A percentile compares a stretch with the other conserved stretches of the same genome.
Evolutionary conservation across 2,888 invertebrate genomes (phyloP).

Genomic region (Anodontia alba): DNA sequence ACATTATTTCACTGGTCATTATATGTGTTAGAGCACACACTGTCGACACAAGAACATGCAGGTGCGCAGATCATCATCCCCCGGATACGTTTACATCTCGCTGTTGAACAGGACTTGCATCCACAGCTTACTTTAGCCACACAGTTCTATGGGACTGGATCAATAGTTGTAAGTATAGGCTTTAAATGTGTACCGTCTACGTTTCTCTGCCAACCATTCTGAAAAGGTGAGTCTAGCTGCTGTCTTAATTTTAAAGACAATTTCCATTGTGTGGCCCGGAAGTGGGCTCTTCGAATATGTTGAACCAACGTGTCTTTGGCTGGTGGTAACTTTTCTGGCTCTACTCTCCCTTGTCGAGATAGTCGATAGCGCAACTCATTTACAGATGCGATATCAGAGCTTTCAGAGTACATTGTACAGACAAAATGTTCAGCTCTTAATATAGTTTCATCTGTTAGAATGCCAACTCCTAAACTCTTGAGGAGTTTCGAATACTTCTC

Average conservation of each 20-base stretch:
- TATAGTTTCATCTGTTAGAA: constrained; percentile 10
- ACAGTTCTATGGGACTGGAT: too few species aligned
- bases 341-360: constrained; percentile 4
- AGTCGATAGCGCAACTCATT: constrained; percentile 7
- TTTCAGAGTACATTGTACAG: constrained; percentile 5
- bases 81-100: too few species aligned
- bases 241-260: neutral
- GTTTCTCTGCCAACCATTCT: too few species aligned
- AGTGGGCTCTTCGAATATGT: constrained; percentile 8
- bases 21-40: too few species aligned
- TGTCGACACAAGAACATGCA: too few species aligned
- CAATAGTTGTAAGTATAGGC: too few species aligned
- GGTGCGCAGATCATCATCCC: too few species aligned
- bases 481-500: neutral
- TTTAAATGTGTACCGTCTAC: too few species aligned
- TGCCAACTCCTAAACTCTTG: constrained; percentile 1
- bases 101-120: too few species aligned
- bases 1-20: too few species aligned
- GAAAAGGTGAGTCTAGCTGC: constrained; percentile 4
- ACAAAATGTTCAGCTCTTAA: neutral
- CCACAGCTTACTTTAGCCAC: too few species aligned
- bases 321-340: constrained; percentile 4
- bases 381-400: constrained; percentile 4
- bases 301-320: constrained; percentile 8
- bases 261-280: neutral